These are phyloP conservation scores for Noctuana brunneofusca DNA, from an alignment of 2,888 invertebrate species.

Conservation along the genomic window DNA sequence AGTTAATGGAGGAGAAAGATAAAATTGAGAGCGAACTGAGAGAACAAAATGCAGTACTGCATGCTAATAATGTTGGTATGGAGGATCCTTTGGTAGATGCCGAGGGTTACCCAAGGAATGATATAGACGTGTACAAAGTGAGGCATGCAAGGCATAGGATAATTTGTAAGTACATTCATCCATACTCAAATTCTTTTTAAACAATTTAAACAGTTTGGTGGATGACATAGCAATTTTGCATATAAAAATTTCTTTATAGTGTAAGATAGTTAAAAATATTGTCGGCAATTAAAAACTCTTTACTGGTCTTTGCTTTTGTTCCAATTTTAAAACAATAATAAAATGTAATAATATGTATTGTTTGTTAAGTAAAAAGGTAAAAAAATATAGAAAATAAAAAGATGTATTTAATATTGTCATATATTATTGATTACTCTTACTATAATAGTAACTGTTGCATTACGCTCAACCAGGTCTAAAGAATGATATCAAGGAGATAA, in stretches of 20 bases:
- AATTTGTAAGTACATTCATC: constrained; percentile 91
- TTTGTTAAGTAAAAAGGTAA: too few species aligned
- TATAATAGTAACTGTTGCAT: too few species aligned
- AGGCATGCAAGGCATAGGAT: constrained; percentile 94
- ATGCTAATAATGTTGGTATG: constrained; percentile 89
- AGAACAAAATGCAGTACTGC: constrained; percentile 60
- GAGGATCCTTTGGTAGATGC: constrained; percentile 90
- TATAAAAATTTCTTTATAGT: neutral
- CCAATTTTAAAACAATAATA: too few species aligned
- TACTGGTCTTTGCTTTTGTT: too few species aligned
- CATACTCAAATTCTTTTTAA: too few species aligned
- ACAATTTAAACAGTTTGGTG: neutral
- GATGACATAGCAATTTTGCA: neutral
- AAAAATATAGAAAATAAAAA: too few species aligned
- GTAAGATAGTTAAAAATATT: too few species aligned
- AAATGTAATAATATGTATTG: too few species aligned
- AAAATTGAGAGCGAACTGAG: constrained; percentile 87
- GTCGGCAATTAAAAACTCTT: too few species aligned
- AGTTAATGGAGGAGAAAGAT: constrained; percentile 88
- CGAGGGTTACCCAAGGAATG: constrained; percentile 93
- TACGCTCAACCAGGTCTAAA: constrained; percentile 85
- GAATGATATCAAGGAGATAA: constrained; percentile 93
- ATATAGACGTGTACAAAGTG: constrained; percentile 96
- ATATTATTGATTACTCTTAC: too few species aligned
- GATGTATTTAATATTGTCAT: too few species aligned